Evolutionary conservation across 2,113 vertebrate species (phyloP).

Genomic region (Machaerirhynchus nigripectus): DNA sequence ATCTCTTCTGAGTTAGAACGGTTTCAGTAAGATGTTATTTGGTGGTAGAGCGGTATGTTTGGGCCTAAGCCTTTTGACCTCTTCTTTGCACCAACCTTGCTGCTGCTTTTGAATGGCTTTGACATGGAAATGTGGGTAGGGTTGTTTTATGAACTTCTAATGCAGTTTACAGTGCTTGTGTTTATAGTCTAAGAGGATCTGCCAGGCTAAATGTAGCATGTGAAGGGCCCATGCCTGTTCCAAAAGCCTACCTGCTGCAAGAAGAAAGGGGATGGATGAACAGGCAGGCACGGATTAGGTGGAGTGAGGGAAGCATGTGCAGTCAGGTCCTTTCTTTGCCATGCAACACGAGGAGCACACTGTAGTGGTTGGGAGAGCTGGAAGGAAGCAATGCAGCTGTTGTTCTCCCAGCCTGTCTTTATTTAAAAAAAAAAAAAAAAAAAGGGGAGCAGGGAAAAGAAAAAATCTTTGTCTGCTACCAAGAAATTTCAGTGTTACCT

Average conservation of each 20-base stretch:
- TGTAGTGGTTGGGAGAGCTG: neutral
- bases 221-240: neutral
- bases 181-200: neutral
- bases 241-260: neutral
- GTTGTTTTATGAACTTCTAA: neutral
- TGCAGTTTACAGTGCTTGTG: neutral
- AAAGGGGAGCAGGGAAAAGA: neutral
- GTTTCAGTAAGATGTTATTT: neutral
- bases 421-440: neutral
- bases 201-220: neutral
- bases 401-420: neutral
- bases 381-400: neutral
- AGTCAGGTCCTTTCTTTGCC: neutral
- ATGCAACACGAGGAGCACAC: fast-evolving
- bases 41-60: neutral
- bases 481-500: neutral
- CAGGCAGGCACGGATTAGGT: neutral
- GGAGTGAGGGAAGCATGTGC: neutral
- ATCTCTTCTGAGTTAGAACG: neutral
- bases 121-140: neutral
- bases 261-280: neutral
- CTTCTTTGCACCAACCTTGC: neutral
- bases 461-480: neutral
- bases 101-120: neutral
- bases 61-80: neutral